phyloP scores from a whole-genome alignment of 2,797 vertebrate species.

The Aulostomus chinensis region DNA sequence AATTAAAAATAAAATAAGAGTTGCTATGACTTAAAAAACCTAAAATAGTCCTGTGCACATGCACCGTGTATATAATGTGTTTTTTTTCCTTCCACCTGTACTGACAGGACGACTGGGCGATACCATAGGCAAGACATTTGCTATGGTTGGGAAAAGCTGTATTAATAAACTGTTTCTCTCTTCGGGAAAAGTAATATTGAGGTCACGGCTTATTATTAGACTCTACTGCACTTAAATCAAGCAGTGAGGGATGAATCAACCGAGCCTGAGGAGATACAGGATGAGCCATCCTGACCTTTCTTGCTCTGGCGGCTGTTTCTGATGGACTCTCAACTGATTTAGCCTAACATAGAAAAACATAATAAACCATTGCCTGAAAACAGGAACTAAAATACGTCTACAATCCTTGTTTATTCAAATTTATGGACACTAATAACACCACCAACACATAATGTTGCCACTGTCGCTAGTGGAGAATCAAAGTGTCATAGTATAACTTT shows the following conservation, averaged over 20 bases:
- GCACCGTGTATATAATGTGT: no score
- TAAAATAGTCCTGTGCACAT: constrained; percentile 11
- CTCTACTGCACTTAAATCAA: constrained; percentile 27
- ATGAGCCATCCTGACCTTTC: constrained; percentile 51
- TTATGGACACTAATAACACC: no score
- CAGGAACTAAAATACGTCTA: no score
- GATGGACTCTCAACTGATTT: constrained; percentile 6
- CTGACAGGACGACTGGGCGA: no score
- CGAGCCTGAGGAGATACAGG: constrained; percentile 39
- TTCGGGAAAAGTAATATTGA: constrained; percentile 34
- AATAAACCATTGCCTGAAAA: background rate
- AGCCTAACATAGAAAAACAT: constrained; percentile 1
- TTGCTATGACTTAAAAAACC: constrained; percentile 31
- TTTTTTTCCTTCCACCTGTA: no score
- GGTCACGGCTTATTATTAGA: constrained; percentile 53
- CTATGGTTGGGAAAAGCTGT: background rate
- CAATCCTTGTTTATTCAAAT: no score
- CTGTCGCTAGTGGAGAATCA: no score
- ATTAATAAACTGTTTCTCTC: constrained; percentile 26
- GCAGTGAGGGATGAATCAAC: constrained; percentile 48
- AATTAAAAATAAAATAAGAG: constrained; percentile 30
- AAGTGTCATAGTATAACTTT: no score
- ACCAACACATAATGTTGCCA: no score
- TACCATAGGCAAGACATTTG: constrained; percentile 2
- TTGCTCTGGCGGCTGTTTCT: constrained; percentile 31